Conservation (phyloP, 2,113 vertebrate genomes). For the Apistogramma diplotaenia region DNA sequence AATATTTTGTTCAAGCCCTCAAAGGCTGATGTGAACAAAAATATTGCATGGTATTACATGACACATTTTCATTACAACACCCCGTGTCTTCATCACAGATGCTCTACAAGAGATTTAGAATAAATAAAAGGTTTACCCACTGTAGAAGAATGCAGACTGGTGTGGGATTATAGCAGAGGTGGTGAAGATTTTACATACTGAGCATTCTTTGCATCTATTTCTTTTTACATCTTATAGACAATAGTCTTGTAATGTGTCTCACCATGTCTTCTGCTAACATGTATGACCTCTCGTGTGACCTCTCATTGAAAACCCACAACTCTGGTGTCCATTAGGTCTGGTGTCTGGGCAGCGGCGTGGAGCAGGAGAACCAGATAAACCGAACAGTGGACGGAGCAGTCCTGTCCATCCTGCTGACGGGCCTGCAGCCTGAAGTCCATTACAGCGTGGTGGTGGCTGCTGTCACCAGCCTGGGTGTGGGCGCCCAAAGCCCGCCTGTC, state of each 20-base stretch:
- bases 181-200: neutral
- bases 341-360: constrained; percentile 85
- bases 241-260: neutral
- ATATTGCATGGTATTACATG: neutral
- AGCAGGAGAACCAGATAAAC: constrained; percentile 86
- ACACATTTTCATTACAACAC: neutral
- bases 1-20: neutral
- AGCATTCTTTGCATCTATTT: neutral
- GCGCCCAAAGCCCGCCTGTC: constrained; percentile 80
- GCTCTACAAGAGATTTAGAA: neutral
- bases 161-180: neutral
- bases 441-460: constrained; percentile 86
- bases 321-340: constrained; percentile 81
- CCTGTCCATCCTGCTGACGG: constrained; percentile 80
- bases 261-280: neutral
- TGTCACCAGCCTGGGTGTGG: constrained; percentile 85
- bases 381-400: constrained; percentile 82
- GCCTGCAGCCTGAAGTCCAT: constrained; percentile 80
- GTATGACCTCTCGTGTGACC: neutral
- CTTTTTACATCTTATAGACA: neutral
- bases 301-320: neutral
- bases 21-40: constrained; percentile 1
- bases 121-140: neutral
- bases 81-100: neutral
- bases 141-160: neutral